Conservation (phyloP, 2,888 invertebrate species). For the Dasypogon diadema region DNA sequence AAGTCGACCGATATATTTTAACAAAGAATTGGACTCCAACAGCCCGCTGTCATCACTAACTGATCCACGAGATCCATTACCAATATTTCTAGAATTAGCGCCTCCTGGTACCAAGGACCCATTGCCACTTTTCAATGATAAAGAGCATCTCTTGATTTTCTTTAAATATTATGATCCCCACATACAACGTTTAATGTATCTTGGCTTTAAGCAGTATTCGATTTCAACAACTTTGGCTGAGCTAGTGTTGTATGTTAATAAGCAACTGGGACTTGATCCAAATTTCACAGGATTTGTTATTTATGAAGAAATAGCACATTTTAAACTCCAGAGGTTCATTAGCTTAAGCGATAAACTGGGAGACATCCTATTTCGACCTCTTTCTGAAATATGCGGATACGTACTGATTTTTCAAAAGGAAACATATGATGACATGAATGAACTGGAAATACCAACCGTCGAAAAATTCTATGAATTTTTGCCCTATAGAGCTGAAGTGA, state of each 20-base stretch:
- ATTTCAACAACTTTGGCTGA: constrained; percentile 87
- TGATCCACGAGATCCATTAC: constrained; percentile 82
- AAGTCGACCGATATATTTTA: constrained; percentile 84
- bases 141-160: constrained; percentile 75
- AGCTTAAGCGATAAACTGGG: constrained; percentile 85
- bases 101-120: constrained; percentile 84
- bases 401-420: constrained; percentile 94
- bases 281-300: constrained; percentile 85
- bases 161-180: constrained; percentile 88
- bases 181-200: constrained; percentile 91
- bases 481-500: constrained; percentile 90
- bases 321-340: constrained; percentile 85
- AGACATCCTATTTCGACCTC: constrained; percentile 72
- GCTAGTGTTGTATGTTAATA: constrained; percentile 87
- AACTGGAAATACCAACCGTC: constrained; percentile 80
- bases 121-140: constrained; percentile 88
- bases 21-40: constrained; percentile 82
- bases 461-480: constrained; percentile 94
- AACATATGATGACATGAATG: constrained; percentile 71
- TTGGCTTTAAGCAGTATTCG: constrained; percentile 91
- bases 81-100: constrained; percentile 89
- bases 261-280: constrained; percentile 86
- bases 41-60: constrained; percentile 73
- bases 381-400: constrained; percentile 72
- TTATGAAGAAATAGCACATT: constrained; percentile 94